Evolutionary conservation across 2,113 vertebrate genomes (phyloP).

Genomic region (Zosterops borbonicus): DNA sequence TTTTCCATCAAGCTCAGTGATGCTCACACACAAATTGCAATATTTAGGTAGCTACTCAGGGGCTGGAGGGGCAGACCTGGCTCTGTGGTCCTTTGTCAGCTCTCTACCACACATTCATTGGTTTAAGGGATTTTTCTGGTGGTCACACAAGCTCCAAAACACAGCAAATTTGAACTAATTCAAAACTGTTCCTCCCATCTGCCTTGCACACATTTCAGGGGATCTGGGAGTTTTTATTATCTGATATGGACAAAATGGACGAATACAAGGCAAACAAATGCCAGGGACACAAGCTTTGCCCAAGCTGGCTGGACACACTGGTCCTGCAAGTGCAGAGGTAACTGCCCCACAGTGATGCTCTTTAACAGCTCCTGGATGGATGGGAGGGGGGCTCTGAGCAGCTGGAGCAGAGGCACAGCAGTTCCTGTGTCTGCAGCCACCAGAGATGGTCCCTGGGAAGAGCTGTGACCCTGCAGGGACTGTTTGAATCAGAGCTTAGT

Average conservation of each 20-base stretch:
- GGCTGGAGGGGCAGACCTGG: neutral
- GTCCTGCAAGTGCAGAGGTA: accelerated
- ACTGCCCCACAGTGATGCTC: accelerated
- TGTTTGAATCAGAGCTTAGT: neutral
- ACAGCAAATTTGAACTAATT: neutral
- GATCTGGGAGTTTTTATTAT: neutral
- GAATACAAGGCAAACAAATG: neutral
- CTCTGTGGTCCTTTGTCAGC: neutral
- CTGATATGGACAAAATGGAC: neutral
- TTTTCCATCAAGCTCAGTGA: neutral
- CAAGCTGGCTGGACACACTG: accelerated
- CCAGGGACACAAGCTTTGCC: neutral
- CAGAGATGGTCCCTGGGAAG: neutral
- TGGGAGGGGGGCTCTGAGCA: neutral
- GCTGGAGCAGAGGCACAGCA: neutral
- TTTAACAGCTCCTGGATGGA: neutral
- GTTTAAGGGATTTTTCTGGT: neutral
- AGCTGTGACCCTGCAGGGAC: neutral
- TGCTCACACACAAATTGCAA: neutral
- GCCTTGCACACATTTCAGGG: neutral
- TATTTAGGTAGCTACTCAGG: neutral
- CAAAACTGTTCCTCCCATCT: neutral
- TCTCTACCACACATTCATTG: accelerated
- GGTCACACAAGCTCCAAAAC: neutral
- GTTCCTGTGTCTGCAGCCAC: neutral